Conservation (phyloP, 2,113 vertebrate genomes). For the Brachyistius frenatus region DNA sequence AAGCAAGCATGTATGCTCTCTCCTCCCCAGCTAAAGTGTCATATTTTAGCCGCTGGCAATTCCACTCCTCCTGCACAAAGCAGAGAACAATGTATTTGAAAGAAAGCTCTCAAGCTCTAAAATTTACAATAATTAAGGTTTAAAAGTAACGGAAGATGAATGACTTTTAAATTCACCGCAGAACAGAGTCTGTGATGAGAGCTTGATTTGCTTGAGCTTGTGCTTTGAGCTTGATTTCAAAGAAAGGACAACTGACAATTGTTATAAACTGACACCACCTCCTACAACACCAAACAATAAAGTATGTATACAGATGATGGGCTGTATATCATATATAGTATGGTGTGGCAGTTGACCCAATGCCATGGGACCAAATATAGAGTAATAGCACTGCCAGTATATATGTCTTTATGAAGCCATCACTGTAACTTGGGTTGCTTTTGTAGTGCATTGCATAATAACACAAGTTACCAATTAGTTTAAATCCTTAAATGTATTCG, state of each 20-base stretch:
- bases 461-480: background rate
- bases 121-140: no score
- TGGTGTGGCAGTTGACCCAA: background rate
- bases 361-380: background rate
- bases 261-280: background rate
- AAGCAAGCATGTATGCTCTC: conserved; percentile 29
- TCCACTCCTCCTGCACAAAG: conserved; percentile 27
- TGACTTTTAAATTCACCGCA: no score
- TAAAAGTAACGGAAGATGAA: no score
- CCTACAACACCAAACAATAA: background rate
- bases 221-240: background rate
- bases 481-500: background rate
- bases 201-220: no score
- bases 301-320: conserved; percentile 1
- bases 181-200: no score
- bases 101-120: background rate
- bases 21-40: conserved; percentile 18
- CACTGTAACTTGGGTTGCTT: background rate
- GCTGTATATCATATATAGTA: conserved; percentile 13
- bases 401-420: background rate
- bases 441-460: background rate
- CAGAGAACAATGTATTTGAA: conserved; percentile 26
- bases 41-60: conserved; percentile 47
- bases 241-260: conserved; percentile 5
- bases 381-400: background rate